phyloP scores from a whole-genome alignment of 2,888 invertebrate species.

The Stenolophus ochropezus region DNA sequence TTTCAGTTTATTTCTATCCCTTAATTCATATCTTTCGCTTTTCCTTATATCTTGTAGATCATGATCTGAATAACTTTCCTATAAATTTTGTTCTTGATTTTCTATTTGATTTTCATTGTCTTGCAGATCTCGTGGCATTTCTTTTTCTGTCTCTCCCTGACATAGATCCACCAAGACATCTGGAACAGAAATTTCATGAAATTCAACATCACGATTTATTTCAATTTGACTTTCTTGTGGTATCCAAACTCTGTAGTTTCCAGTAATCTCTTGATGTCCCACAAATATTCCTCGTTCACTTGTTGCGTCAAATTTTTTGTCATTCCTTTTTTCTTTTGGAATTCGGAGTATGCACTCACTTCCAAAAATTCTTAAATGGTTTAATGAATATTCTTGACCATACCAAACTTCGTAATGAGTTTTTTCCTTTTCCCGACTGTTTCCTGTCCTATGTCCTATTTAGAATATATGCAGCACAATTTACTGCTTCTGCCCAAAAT shows the following conservation, averaged over 20 bases:
- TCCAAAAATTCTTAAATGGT: slow-evolving; percentile 36
- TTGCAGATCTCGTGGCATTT: background rate
- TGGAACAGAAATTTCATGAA: slow-evolving; percentile 28
- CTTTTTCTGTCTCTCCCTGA: background rate
- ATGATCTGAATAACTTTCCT: background rate
- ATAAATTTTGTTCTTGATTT: background rate
- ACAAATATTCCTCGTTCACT: slow-evolving; percentile 49
- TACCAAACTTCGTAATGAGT: too few species aligned
- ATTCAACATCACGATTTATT: slow-evolving; percentile 57
- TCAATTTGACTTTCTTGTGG: slow-evolving; percentile 27
- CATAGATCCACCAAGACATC: background rate
- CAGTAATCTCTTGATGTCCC: slow-evolving; percentile 59
- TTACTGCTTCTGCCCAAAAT: slow-evolving; percentile 57
- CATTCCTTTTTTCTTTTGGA: background rate
- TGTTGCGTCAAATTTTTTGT: slow-evolving; percentile 43
- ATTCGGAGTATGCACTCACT: background rate
- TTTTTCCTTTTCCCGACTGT: too few species aligned
- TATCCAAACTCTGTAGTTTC: slow-evolving; percentile 57
- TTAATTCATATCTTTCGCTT: background rate
- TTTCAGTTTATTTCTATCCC: background rate
- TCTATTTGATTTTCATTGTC: background rate
- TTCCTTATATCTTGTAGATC: background rate
- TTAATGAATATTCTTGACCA: too few species aligned
- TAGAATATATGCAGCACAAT: slow-evolving; percentile 52
- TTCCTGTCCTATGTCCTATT: too few species aligned